Percentiles rank a stretch among this genome's conserved stretches.
Evolutionary conservation across 1,140 invertebrate species (phyloP).

Genomic region (Achroia grisella): DNA sequence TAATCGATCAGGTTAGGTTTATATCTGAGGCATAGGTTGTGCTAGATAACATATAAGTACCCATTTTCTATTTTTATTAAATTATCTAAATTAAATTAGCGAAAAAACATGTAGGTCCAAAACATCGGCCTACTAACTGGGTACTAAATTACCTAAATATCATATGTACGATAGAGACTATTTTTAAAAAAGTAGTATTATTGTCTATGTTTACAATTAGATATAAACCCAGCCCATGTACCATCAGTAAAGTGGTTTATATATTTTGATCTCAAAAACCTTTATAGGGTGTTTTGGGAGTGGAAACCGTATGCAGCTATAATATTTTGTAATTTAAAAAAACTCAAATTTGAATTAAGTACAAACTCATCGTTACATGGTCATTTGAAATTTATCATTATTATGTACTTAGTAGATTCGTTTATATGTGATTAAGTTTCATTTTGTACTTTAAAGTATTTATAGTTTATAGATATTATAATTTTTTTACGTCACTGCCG

Average conservation of each 20-base stretch:
- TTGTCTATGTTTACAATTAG: slow-evolving; percentile 1
- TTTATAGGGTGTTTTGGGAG: slow-evolving; percentile 10
- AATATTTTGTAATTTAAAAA: slow-evolving; percentile 1
- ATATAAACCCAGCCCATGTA: slow-evolving; percentile 9
- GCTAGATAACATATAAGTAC: too few relatives aligned
- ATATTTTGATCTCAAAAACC: slow-evolving; percentile 11
- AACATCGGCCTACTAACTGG: background rate
- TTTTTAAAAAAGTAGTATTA: too few relatives aligned
- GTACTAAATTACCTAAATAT: background rate
- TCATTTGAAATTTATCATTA: slow-evolving; percentile 16
- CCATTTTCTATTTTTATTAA: too few relatives aligned
- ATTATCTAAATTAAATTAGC: background rate
- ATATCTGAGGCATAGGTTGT: slow-evolving; percentile 10
- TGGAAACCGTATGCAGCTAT: slow-evolving; percentile 1
- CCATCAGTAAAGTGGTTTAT: background rate
- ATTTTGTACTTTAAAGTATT: slow-evolving; percentile 14
- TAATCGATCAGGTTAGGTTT: slow-evolving; percentile 6
- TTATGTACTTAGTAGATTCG: slow-evolving; percentile 11
- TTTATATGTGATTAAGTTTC: slow-evolving; percentile 20
- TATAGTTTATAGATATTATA: slow-evolving; percentile 13
- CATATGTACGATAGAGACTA: background rate
- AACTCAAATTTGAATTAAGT: slow-evolving; percentile 14
- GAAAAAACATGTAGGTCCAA: background rate
- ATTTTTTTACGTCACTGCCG: slow-evolving; percentile 20
- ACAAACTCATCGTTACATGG: slow-evolving; percentile 6